phyloP scores from a whole-genome alignment of 2,797 vertebrate species.

The Tiaroga cobitis region DNA sequence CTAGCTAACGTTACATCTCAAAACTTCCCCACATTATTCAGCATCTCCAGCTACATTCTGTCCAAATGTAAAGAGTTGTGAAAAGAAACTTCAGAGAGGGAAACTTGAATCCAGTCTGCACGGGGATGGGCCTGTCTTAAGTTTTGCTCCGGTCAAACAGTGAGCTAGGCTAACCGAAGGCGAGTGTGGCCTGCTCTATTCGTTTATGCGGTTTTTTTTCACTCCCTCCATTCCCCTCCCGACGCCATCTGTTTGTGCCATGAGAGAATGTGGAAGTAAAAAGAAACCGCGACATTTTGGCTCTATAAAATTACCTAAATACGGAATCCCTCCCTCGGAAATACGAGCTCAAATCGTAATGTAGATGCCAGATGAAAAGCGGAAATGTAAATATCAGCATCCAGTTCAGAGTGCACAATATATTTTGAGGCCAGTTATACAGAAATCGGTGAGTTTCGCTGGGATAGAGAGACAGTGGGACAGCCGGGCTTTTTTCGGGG shows the following conservation, averaged over 20 bases:
- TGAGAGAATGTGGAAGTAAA: constrained; percentile 75
- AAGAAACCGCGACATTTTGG: constrained; percentile 78
- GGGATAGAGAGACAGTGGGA: constrained; percentile 70
- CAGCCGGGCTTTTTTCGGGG: constrained; percentile 67
- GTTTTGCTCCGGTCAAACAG: constrained; percentile 35
- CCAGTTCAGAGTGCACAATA: constrained; percentile 44
- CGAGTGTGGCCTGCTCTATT: constrained; percentile 74
- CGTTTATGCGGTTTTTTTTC: constrained; percentile 71
- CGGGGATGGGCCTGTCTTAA: background rate
- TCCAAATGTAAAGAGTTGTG: constrained; percentile 15
- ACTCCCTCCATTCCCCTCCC: constrained; percentile 68
- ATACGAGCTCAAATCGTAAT: constrained; percentile 40
- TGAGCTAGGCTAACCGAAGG: constrained; percentile 55
- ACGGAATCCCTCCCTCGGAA: constrained; percentile 55
- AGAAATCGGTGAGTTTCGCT: constrained; percentile 75
- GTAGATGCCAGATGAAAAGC: constrained; percentile 47
- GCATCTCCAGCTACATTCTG: constrained; percentile 12
- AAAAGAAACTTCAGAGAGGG: constrained; percentile 23
- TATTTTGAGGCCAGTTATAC: constrained; percentile 60
- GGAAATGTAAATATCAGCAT: constrained; percentile 55
- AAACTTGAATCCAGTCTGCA: constrained; percentile 25
- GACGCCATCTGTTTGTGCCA: constrained; percentile 80
- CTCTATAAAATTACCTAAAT: constrained; percentile 72
- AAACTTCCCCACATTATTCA: constrained; percentile 24
- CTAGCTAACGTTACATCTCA: constrained; percentile 6